Percentiles rank a stretch among this genome's conserved stretches.
phyloP scores from a whole-genome alignment of 2,888 invertebrate genomes.

The Cyclophora punctaria region DNA sequence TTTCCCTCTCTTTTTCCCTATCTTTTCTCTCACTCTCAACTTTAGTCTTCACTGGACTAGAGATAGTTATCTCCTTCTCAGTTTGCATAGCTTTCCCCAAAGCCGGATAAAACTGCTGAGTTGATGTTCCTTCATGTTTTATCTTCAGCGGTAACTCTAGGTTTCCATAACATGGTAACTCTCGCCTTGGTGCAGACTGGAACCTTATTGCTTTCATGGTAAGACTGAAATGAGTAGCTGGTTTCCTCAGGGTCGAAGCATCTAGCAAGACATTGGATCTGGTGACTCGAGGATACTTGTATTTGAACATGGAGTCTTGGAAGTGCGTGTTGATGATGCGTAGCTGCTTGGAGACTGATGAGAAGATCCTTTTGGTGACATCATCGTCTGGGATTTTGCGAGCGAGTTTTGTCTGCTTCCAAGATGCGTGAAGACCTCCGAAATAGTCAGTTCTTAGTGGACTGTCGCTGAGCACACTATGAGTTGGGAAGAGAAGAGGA shows the following conservation, averaged over 20 bases:
- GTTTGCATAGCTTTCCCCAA: slow-evolving; percentile 38
- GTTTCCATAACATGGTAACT: slow-evolving; percentile 67
- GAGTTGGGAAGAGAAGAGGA: slow-evolving; percentile 38
- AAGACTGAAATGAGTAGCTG: slow-evolving; percentile 49
- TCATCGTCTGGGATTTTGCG: slow-evolving; percentile 46
- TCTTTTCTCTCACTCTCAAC: slow-evolving; percentile 42
- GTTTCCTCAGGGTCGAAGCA: slow-evolving; percentile 38
- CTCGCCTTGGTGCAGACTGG: slow-evolving; percentile 52
- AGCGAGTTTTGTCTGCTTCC: slow-evolving; percentile 50
- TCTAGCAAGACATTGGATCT: slow-evolving; percentile 61
- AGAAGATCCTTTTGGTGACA: slow-evolving; percentile 51
- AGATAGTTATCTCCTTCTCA: slow-evolving; percentile 23
- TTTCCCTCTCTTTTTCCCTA: slow-evolving; percentile 27
- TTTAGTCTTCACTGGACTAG: slow-evolving; percentile 41
- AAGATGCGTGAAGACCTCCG: slow-evolving; percentile 47
- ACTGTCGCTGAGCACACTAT: slow-evolving; percentile 28
- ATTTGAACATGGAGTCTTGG: slow-evolving; percentile 53
- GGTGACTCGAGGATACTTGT: slow-evolving; percentile 64
- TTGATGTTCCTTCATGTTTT: slow-evolving; percentile 46
- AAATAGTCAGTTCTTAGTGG: slow-evolving; percentile 41
- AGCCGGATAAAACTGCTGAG: slow-evolving; percentile 43
- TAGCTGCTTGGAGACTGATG: slow-evolving; percentile 60
- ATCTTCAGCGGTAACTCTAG: slow-evolving; percentile 61
- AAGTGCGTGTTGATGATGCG: slow-evolving; percentile 61
- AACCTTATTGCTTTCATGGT: slow-evolving; percentile 57